These are phyloP conservation scores for Tetranychus truncatus DNA, from an alignment of 2,888 invertebrate species.

Conservation along the genomic window DNA sequence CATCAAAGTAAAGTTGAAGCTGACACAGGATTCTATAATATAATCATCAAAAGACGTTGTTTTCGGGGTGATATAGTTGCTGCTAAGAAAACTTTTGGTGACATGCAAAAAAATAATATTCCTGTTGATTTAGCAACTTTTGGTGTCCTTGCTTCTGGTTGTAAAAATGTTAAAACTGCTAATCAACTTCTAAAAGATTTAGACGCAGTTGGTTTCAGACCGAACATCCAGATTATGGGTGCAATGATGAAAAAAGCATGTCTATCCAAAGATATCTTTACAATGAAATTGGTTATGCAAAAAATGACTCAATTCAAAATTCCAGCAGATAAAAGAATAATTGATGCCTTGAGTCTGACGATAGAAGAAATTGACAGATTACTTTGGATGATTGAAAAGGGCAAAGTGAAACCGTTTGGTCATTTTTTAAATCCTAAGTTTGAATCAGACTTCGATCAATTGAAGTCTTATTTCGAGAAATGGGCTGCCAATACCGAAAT, in stretches of 20 bases:
- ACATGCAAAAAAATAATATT: slow-evolving; percentile 36
- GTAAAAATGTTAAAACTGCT: slow-evolving; percentile 46
- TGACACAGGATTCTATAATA: slow-evolving; percentile 67
- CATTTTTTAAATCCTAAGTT: neutral
- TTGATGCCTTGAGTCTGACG: slow-evolving; percentile 14
- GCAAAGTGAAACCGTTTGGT: slow-evolving; percentile 11
- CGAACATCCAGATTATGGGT: slow-evolving; percentile 52
- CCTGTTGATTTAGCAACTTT: slow-evolving; percentile 60
- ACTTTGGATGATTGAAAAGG: neutral
- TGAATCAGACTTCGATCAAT: neutral
- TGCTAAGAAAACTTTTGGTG: slow-evolving; percentile 41
- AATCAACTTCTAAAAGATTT: slow-evolving; percentile 49
- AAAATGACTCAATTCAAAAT: slow-evolving; percentile 12
- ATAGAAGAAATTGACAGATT: neutral
- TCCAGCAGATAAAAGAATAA: neutral
- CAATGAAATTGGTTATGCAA: slow-evolving; percentile 12
- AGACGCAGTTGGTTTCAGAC: slow-evolving; percentile 43
- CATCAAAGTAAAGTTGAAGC: slow-evolving; percentile 42
- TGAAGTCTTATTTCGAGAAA: neutral
- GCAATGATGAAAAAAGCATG: slow-evolving; percentile 16
- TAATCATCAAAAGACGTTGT: slow-evolving; percentile 61
- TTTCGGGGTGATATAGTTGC: slow-evolving; percentile 47
- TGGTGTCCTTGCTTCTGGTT: slow-evolving; percentile 63
- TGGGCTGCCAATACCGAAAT: slow-evolving; percentile 36
- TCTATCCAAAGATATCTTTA: slow-evolving; percentile 7